phyloP scores from a whole-genome alignment of 2,888 invertebrate species.

The Pristionchus maxplancki region DNA sequence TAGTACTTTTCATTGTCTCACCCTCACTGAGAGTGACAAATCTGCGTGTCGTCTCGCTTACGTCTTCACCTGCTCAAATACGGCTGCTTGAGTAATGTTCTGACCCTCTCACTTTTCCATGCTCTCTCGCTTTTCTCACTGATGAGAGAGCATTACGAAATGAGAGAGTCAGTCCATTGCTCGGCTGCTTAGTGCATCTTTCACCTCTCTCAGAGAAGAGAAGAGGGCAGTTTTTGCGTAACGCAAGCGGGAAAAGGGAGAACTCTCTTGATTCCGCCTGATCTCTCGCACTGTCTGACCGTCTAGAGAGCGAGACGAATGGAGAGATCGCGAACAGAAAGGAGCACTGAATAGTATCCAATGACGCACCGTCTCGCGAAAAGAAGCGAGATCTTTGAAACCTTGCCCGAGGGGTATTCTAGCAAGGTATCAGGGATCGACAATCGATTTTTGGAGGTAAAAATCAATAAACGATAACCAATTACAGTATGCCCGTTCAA shows the following conservation, averaged over 20 bases:
- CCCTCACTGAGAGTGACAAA: background rate
- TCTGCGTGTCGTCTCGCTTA: background rate
- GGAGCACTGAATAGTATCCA: background rate
- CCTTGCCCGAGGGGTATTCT: background rate
- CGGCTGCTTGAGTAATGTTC: background rate
- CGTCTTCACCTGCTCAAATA: background rate
- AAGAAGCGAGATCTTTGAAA: background rate
- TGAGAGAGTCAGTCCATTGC: no score
- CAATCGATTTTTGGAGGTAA: background rate
- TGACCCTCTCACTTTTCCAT: no score
- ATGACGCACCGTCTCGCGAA: background rate
- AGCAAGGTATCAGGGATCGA: background rate
- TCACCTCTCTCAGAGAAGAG: background rate
- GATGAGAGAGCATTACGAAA: no score
- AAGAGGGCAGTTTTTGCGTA: conserved; percentile 26
- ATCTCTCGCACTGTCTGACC: background rate
- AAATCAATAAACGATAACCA: background rate
- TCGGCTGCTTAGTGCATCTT: background rate
- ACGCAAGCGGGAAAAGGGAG: background rate
- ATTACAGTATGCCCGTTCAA: conserved; percentile 73
- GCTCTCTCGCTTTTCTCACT: no score
- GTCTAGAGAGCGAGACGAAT: background rate
- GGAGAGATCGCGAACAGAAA: background rate
- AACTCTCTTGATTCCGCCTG: background rate
- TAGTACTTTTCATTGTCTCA: background rate